phyloP scores from a whole-genome alignment of 2,888 invertebrate species.

The Phyllotreta striolata region DNA sequence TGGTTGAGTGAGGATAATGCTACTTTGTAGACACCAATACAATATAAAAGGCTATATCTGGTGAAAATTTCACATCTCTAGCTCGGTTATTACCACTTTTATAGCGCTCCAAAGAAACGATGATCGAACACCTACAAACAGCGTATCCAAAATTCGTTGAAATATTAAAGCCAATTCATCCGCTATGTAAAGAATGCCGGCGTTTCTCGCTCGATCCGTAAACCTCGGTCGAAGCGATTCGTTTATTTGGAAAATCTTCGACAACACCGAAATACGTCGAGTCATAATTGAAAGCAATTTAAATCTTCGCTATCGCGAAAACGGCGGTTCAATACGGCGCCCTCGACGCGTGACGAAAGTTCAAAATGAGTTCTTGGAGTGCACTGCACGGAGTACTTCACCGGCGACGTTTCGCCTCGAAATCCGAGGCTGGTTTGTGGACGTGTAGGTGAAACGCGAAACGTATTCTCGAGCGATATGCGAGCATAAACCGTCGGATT shows the following conservation, averaged over 20 bases:
- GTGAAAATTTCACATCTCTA: too few species aligned
- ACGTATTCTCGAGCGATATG: too few species aligned
- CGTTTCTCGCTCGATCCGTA: background rate
- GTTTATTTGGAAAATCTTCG: background rate
- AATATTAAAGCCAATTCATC: too few species aligned
- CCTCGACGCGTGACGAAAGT: slow-evolving; percentile 8
- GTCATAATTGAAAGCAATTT: slow-evolving; percentile 27
- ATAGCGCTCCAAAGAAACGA: too few species aligned
- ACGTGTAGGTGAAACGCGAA: background rate
- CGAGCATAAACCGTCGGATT: too few species aligned
- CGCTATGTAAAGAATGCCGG: background rate
- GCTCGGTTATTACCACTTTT: too few species aligned
- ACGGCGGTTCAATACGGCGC: background rate
- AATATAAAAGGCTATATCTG: too few species aligned
- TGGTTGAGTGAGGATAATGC: too few species aligned
- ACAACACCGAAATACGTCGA: slow-evolving; percentile 5
- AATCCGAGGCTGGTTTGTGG: background rate
- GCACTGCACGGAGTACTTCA: background rate
- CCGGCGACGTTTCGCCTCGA: background rate
- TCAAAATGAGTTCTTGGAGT: slow-evolving; percentile 16
- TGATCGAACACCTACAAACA: too few species aligned
- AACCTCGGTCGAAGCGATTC: background rate
- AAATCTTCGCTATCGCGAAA: slow-evolving; percentile 13
- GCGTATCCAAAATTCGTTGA: too few species aligned
- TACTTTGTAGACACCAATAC: too few species aligned